phyloP scores from a whole-genome alignment of 2,113 vertebrate species.

The Pleuronectes platessa region DNA sequence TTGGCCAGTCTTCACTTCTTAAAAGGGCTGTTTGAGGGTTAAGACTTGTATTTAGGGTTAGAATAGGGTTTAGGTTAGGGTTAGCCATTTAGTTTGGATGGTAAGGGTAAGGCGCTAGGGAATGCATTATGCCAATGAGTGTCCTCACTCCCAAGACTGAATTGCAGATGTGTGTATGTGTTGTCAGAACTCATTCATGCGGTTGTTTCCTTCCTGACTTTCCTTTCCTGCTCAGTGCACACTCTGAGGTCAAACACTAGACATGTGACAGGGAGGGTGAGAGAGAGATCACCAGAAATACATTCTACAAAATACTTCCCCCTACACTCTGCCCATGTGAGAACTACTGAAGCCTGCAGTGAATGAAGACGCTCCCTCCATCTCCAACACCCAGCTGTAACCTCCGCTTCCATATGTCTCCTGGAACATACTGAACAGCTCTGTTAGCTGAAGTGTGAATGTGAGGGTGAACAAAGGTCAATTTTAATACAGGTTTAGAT shows the following conservation, averaged over 20 bases:
- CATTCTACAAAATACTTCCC: background rate
- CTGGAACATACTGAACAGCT: conserved; percentile 16
- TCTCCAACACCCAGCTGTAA: conserved; percentile 35
- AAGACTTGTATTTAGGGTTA: too few species aligned
- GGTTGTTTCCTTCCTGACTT: too few species aligned
- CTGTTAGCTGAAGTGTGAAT: background rate
- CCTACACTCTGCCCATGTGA: conserved; percentile 5
- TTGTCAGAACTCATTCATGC: background rate
- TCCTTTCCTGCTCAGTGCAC: too few species aligned
- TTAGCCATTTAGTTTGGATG: too few species aligned
- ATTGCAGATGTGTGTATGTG: too few species aligned
- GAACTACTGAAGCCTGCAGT: background rate
- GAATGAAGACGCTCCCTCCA: conserved; percentile 28
- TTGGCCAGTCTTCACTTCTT: too few species aligned
- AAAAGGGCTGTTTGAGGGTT: too few species aligned
- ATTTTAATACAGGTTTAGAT: background rate
- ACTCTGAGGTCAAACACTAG: too few species aligned
- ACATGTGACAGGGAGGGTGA: background rate
- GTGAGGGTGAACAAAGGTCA: background rate
- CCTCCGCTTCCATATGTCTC: background rate
- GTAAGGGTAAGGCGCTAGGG: too few species aligned
- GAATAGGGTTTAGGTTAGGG: too few species aligned
- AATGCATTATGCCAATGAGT: too few species aligned
- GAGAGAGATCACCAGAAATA: background rate
- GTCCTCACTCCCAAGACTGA: too few species aligned